Percentiles rank a stretch among this genome's conserved stretches.
Evolutionary conservation across 2,113 vertebrate genomes (phyloP).

Genomic region (Regulus satrapa): DNA sequence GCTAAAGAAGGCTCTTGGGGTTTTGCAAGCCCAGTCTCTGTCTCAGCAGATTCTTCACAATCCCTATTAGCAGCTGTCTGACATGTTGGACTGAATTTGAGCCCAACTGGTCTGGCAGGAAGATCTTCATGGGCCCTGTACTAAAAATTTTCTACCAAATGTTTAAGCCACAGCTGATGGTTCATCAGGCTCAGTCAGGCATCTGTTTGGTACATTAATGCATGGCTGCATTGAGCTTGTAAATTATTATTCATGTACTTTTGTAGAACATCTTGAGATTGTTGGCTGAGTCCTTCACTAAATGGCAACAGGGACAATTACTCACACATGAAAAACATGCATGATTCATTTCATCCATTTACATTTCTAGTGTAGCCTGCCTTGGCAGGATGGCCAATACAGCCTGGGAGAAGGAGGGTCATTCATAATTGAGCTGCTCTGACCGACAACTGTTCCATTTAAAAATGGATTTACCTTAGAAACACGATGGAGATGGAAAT

Average conservation of each 20-base stretch:
- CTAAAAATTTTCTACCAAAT: not conserved
- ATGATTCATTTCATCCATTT: not conserved
- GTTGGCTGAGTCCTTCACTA: not conserved
- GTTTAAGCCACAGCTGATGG: not conserved
- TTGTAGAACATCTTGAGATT: not conserved
- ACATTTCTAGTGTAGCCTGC: not conserved
- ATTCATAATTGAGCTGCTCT: not conserved
- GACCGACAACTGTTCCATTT: not conserved
- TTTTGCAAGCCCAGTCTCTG: not conserved
- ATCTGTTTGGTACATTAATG: not conserved
- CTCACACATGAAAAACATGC: constrained; percentile 14
- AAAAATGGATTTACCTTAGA: not conserved
- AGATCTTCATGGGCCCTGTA: not conserved
- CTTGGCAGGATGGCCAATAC: not conserved
- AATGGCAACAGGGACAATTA: not conserved
- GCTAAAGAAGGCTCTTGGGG: not conserved
- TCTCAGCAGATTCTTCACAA: not conserved
- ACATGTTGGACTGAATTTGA: not conserved
- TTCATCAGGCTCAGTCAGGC: not conserved
- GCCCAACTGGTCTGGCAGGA: not conserved
- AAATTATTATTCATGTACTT: not conserved
- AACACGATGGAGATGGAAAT: not conserved
- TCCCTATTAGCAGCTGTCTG: not conserved
- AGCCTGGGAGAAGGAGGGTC: not conserved
- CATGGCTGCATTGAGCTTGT: not conserved